phyloP scores from a whole-genome alignment of 2,888 invertebrate species.

The Himalopsyche japonica region DNA sequence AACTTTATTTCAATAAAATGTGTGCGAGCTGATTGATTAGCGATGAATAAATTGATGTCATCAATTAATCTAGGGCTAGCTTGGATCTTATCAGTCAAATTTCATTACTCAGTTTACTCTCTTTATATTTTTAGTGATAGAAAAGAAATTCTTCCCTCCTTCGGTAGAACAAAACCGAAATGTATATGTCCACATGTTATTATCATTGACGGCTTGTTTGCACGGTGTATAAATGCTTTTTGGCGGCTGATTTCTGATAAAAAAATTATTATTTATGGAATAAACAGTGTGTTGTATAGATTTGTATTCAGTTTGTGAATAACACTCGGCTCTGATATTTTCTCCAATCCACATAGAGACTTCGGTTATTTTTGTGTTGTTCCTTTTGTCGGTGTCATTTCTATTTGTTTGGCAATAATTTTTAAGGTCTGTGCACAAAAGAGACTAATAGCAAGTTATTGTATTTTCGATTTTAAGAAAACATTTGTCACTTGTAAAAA shows the following conservation, averaged over 20 bases:
- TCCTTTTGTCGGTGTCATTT: neutral
- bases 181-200: neutral
- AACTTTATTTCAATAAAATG: too few species aligned
- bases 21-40: too few species aligned
- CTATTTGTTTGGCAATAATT: neutral
- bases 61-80: too few species aligned
- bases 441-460: neutral
- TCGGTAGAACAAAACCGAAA: neutral
- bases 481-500: neutral
- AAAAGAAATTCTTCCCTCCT: neutral
- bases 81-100: neutral
- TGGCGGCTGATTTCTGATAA: neutral
- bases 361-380: neutral
- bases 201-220: neutral
- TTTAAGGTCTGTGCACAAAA: neutral
- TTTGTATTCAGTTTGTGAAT: neutral
- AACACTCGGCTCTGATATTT: neutral
- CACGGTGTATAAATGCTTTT: neutral
- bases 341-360: neutral
- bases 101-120: neutral
- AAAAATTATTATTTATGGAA: neutral
- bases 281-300: neutral
- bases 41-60: too few species aligned
- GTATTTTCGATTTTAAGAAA: neutral
- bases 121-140: neutral